Evolutionary conservation across 2,113 vertebrate genomes (phyloP).

Genomic region (Phalacrocorax pelagicus): DNA sequence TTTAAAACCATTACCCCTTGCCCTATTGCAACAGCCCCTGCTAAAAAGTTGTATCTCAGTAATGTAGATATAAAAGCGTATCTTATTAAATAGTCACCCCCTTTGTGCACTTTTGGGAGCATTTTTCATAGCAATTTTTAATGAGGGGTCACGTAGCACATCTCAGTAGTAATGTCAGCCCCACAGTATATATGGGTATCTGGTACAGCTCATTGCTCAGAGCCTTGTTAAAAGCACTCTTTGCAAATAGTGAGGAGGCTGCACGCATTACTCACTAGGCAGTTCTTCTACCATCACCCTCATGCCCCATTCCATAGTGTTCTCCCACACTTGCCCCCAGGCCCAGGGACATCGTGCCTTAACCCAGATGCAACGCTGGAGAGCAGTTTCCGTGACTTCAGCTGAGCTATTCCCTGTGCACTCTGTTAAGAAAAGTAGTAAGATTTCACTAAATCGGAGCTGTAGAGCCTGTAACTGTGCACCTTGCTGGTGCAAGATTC

Average conservation of each 20-base stretch:
- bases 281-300: background rate
- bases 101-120: background rate
- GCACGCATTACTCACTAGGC: background rate
- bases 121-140: background rate
- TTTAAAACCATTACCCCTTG: background rate
- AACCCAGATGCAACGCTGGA: rapidly evolving
- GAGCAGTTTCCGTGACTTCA: background rate
- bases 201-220: background rate
- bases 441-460: background rate
- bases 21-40: background rate
- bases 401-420: background rate
- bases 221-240: background rate
- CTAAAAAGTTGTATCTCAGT: background rate
- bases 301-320: background rate
- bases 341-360: rapidly evolving
- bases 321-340: background rate
- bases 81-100: background rate
- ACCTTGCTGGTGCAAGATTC: background rate
- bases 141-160: background rate
- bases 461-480: background rate
- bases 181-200: background rate
- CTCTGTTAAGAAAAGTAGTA: background rate
- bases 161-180: background rate
- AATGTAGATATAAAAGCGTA: background rate
- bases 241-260: background rate